Conservation (phyloP, 2,113 vertebrate genomes). For the Cathartes aura region DNA sequence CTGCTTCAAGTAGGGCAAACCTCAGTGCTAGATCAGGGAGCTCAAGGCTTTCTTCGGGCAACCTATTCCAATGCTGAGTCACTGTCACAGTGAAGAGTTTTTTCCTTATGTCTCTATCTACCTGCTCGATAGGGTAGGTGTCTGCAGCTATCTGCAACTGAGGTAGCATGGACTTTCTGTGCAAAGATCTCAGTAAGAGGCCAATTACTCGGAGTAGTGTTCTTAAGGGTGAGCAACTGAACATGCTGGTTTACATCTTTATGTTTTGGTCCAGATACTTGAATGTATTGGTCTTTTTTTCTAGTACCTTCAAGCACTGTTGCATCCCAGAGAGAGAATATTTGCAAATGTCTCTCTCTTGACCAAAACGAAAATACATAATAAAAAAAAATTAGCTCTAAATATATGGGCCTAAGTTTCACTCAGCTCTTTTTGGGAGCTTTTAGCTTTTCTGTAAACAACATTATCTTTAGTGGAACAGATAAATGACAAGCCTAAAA, state of each 20-base stretch:
- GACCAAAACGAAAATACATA: background rate
- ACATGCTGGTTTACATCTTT: background rate
- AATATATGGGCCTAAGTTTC: background rate
- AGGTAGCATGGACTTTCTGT: background rate
- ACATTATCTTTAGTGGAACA: background rate
- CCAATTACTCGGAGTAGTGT: background rate
- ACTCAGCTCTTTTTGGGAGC: background rate
- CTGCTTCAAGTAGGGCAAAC: background rate
- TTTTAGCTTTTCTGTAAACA: background rate
- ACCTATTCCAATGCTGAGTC: background rate
- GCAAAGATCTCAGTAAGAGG: background rate
- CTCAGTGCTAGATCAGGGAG: too few relatives aligned
- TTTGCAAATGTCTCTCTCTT: background rate
- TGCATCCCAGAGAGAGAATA: background rate
- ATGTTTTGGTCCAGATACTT: background rate
- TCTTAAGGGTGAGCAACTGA: background rate
- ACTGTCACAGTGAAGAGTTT: background rate
- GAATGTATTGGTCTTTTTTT: background rate
- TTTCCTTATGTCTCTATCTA: background rate
- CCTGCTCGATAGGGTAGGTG: background rate
- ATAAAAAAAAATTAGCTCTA: background rate
- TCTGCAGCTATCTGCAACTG: fast-evolving
- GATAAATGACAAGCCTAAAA: background rate
- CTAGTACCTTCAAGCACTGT: background rate
- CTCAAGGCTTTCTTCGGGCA: background rate